These are phyloP conservation scores for Mnemiopsis leidyi DNA, from an alignment of 37 sponge, comb jelly and placozoan species.

Conservation along the genomic window DNA sequence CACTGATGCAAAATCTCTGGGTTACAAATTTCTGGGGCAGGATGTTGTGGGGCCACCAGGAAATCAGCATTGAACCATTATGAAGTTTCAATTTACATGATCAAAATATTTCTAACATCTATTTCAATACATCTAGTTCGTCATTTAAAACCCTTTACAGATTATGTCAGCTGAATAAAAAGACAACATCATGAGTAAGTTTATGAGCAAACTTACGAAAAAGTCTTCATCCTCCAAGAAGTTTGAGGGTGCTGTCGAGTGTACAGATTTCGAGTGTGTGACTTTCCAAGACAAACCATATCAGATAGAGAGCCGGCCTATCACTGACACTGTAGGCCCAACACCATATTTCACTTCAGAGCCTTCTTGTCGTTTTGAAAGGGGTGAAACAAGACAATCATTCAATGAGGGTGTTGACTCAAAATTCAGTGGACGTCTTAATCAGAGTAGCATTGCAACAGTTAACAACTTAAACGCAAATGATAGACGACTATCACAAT, in stretches of 20 bases:
- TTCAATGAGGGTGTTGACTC: conserved; percentile 36
- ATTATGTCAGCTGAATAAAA: not conserved
- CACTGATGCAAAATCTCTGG: too few relatives aligned
- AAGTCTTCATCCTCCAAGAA: conserved; percentile 20
- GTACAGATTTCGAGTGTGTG: conserved; percentile 58
- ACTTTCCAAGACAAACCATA: conserved; percentile 58
- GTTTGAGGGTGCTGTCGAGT: conserved; percentile 42
- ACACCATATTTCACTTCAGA: not conserved
- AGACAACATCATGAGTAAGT: conserved; percentile 48
- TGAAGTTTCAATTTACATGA: too few relatives aligned
- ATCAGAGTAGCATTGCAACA: conserved; percentile 29
- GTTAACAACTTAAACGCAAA: conserved; percentile 18
- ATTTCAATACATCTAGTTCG: too few relatives aligned
- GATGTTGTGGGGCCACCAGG: too few relatives aligned
- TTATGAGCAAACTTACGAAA: conserved; percentile 9
- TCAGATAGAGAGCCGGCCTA: not conserved
- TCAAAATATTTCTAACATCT: too few relatives aligned
- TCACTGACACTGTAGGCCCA: not conserved
- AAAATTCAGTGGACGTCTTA: not conserved
- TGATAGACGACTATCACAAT: conserved; percentile 28
- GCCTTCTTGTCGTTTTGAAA: not conserved
- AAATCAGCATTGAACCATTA: too few relatives aligned
- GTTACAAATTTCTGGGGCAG: too few relatives aligned
- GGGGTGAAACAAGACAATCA: conserved; percentile 33
- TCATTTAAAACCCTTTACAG: not conserved